Base-by-base conservation (phyloP, 2,113 vertebrate genomes). In the Xyrauchen texanus region DNA sequence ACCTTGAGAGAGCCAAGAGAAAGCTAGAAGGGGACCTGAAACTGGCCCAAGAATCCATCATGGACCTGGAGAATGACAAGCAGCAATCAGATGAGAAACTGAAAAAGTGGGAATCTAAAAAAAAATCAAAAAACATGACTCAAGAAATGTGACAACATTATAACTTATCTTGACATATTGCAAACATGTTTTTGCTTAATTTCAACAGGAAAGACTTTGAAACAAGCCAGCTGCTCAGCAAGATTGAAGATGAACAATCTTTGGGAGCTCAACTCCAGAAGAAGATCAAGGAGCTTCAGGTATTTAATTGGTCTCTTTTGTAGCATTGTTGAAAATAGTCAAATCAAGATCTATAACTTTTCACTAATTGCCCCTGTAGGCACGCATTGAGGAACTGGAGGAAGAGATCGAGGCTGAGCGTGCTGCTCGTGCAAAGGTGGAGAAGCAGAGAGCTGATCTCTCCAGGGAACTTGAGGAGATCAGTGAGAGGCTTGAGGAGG, bases 401-500 rank as follows among this genome's bases (percentile, higher is more conserved):
- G 84, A 85, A 65, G 81, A 85, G 55, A 90, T 90, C 60, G 61
- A 63, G 61, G 61, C 61, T 63, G 61, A 63, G 65, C 87, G 90
- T 69, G 90, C 91, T 81, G 90, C 90, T 84, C 90, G 90, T 6
- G 90, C 91, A 78, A 92, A 92, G 86, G 88, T 95, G 15, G 96
- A 97, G 75, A 98, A 97, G 91, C 94, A 94, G 70, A 92, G 93
- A 61, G 85, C 82, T 21, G 95, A 96, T 78, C 93, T 96, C 9
- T 93, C 94, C 0, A 90, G 94, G 92, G 90, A 98, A 84, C 95
- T 97, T 44, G 95, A 98, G 79, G 94, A 98, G 90, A 96, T 96
- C 92, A 96, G 95, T 0, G 94, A 93, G 90, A 91, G 90, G 81
- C 87, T 92, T 21, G 91, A 92, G 77, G 91, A 92, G 79, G 91